Evolutionary conservation across 53 echinoderm and acorn worm species (phyloP), one percentile per base, ranked within the genome.

Genomic region (Echinarachnius parma): DNA sequence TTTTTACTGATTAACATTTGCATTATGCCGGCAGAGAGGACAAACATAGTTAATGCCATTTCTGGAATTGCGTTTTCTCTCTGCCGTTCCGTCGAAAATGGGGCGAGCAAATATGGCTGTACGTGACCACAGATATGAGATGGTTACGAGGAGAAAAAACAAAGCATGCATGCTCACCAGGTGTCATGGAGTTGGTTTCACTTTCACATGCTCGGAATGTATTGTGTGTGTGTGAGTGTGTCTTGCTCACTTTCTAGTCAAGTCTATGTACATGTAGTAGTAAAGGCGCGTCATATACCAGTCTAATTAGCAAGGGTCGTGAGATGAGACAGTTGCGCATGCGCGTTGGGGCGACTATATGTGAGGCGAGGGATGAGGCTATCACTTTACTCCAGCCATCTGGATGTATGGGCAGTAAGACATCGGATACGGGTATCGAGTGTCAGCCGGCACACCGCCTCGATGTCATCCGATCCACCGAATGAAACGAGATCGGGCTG

Each of bases 401-500:
- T 70, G 70, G 70, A 34, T 70, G 54, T 52, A 70, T 70, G 70
- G 70, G 53, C 70, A 70, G 53, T 21, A 54, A 25, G 70, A 53
- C 24, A 70, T 54, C 70, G 34, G 70, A 70, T 70, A 70, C 4
- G 70, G 70, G 53, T 70, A 70, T 70, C 70, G 31, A 34, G 36
- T 70, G 36, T 70, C 70, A 54, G 54, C 15, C 53, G 70, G 70
- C 26, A 53, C 70, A 70, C 70, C 70, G 70, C 70, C 21, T 24
- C 70, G 35, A 53, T 53, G 70, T 70, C 54, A 70, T 34, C 25
- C 54, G 70, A 70, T 70, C 70, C 70, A 4, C 53, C 13, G 53
- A 53, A 70, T 70, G 70, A 70, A 70, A 70, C 30, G 70, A 53
- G 70, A 70, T 70, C 70, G 70, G 53, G 53, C 53, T 70, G 70